A percentile compares a stretch with the other conserved stretches of the same genome.
These are phyloP conservation scores for Brachionus paranguensis DNA, from an alignment of 1,140 invertebrate genomes.

Conservation along the genomic window DNA sequence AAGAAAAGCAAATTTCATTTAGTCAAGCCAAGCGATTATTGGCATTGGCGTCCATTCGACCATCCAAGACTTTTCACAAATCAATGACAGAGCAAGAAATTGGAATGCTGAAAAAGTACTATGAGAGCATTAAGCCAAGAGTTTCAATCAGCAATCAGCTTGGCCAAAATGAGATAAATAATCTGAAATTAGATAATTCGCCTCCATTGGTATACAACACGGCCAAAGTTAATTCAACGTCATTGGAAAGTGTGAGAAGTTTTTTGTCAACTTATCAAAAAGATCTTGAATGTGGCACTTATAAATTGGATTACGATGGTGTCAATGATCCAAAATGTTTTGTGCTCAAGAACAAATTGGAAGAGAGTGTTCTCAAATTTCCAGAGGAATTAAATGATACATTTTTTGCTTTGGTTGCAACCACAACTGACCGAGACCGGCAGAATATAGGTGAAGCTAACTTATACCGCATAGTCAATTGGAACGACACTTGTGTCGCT, in stretches of 20 bases:
- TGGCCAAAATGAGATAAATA: background rate
- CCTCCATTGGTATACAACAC: slow-evolving; percentile 28
- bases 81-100: slow-evolving; percentile 37
- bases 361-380: slow-evolving; percentile 26
- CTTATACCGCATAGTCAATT: slow-evolving; percentile 26
- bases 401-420: slow-evolving; percentile 30
- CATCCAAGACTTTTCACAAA: slow-evolving; percentile 39
- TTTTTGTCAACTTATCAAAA: slow-evolving; percentile 2
- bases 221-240: background rate
- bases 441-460: slow-evolving; percentile 8
- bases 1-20: background rate
- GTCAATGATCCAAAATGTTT: background rate
- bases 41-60: slow-evolving; percentile 24
- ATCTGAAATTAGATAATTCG: background rate
- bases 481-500: slow-evolving; percentile 17
- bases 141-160: background rate
- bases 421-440: background rate
- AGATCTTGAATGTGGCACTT: slow-evolving; percentile 2
- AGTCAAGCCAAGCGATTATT: slow-evolving; percentile 16
- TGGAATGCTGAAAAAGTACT: slow-evolving; percentile 30
- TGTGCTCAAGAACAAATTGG: background rate
- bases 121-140: slow-evolving; percentile 18
- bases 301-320: slow-evolving; percentile 1
- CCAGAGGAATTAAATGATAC: slow-evolving; percentile 33
- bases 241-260: slow-evolving; percentile 3